Evolutionary conservation across 1,140 invertebrate species (phyloP), one percentile per base, ranked within the genome.

Genomic region (Solen grandis): DNA sequence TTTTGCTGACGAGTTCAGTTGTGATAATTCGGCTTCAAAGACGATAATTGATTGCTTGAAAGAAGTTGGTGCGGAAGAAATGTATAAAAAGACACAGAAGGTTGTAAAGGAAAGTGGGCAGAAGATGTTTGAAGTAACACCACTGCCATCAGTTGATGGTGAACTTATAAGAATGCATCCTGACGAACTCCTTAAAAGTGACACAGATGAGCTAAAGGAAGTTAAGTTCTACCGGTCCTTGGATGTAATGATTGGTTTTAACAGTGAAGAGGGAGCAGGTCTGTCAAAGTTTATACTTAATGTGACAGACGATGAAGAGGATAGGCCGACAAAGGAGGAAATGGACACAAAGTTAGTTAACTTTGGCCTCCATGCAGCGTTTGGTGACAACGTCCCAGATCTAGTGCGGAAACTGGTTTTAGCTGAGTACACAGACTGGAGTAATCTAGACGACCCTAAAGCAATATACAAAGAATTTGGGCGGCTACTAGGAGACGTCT

Each of bases 191-290:
- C 35, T 75, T 41, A n/a, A 33, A 29, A 50, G 57, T 52, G 10
- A 27, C 8, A 52, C 52, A 14, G 60, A 46, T 22, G 4, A 19
- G 1, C 5, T 22, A 16, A 52, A 25, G 5, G 27, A 55, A 1
- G 69, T 72, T 5, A 27, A 59, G 68, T 66, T 60, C 41, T 77
- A 33, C 31, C 59, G n/a, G 77, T 57, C 57, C 13, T 60, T 84
- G 16, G 82, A 80, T 29, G 25, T 77, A 16, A 72, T 81, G 33
- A 33, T 60, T 0, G 82, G 82, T 22, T 57, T 69, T 16, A 84
- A 81, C 62, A 41, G 29, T 16, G 27, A 66, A 0, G 82, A 84
- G 54, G 77, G 54, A 52, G 69, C 33, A 41, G 72, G 27, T 38
- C 55, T 50, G 19, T 65, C 33, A 14, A 41, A 29, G 27, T 36